These are phyloP conservation scores for Mylabris phalerata DNA, from an alignment of 1,140 invertebrate species.

Conservation along the genomic window DNA sequence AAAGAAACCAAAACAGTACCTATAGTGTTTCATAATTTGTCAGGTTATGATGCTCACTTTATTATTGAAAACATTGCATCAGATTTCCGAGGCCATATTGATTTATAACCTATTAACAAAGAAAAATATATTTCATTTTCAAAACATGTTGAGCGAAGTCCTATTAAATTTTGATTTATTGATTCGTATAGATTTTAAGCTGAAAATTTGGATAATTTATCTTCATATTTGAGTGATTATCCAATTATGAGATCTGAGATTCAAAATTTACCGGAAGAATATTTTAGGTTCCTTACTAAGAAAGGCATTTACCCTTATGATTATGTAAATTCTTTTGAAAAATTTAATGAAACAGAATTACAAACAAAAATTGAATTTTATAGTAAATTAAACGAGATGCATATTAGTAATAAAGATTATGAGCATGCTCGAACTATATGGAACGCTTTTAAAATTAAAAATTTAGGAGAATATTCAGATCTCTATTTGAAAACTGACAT, in stretches of 20 bases:
- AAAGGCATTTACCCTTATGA: conserved; percentile 38
- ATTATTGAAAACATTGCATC: conserved; percentile 16
- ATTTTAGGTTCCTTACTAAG: conserved; percentile 32
- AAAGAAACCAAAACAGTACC: conserved; percentile 26
- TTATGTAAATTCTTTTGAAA: conserved; percentile 31
- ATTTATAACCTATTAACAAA: conserved; percentile 22
- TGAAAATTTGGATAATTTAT: conserved; percentile 17
- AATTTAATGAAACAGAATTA: conserved; percentile 34
- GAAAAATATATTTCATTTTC: conserved; percentile 25
- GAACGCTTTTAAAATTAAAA: conserved; percentile 40
- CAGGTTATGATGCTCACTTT: conserved; percentile 21
- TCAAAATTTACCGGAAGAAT: conserved; percentile 5
- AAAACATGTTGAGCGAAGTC: conserved; percentile 5
- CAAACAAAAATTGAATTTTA: conserved; percentile 36
- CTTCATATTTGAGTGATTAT: conserved; percentile 3
- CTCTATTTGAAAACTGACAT: conserved; percentile 43
- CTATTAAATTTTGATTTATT: conserved; percentile 20
- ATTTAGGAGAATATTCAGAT: conserved; percentile 41
- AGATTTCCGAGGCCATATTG: conserved; percentile 7
- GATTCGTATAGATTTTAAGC: conserved; percentile 26
- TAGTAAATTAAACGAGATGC: conserved; percentile 30
- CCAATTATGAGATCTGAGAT: not conserved
- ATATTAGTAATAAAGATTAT: conserved; percentile 39
- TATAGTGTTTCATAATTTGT: conserved; percentile 26
- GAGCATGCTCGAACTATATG: conserved; percentile 42